Evolutionary conservation across 2,113 vertebrate species (phyloP).

Genomic region (Pachyramphus minor): DNA sequence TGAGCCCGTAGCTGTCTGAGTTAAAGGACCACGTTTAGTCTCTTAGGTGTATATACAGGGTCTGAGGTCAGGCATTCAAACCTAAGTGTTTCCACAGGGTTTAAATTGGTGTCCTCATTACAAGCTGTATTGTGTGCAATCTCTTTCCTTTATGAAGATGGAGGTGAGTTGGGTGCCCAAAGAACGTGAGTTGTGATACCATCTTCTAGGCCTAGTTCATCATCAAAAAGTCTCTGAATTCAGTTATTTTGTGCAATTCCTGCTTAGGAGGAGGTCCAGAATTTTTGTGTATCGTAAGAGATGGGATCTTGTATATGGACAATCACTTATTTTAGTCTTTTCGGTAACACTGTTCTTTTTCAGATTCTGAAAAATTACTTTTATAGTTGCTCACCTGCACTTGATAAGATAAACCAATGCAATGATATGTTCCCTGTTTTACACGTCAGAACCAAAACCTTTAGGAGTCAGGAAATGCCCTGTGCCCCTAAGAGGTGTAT

Average conservation of each 20-base stretch:
- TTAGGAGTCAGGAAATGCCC: not conserved
- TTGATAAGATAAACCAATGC: not conserved
- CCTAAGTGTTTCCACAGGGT: not conserved
- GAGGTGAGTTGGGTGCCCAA: not conserved
- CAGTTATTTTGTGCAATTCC: not conserved
- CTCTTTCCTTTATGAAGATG: not conserved
- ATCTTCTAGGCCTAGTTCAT: not conserved
- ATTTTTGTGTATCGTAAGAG: not conserved
- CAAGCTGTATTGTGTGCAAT: not conserved
- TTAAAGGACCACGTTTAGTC: not conserved
- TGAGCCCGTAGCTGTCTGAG: not conserved
- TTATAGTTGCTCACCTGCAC: not conserved
- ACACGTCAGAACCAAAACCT: not conserved
- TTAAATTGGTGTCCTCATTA: not conserved
- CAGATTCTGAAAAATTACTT: not conserved
- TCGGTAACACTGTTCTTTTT: not conserved
- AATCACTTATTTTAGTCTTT: not conserved
- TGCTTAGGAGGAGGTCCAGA: not conserved
- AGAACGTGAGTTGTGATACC: not conserved
- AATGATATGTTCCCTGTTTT: not conserved
- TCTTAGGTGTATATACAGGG: not conserved
- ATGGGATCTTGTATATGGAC: not conserved
- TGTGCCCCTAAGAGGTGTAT: not conserved
- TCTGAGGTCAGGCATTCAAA: not conserved
- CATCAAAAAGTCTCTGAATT: not conserved